Evolutionary conservation across 2,888 invertebrate species (phyloP), one percentile per base, ranked within the genome.

Genomic region (Thereva unica): DNA sequence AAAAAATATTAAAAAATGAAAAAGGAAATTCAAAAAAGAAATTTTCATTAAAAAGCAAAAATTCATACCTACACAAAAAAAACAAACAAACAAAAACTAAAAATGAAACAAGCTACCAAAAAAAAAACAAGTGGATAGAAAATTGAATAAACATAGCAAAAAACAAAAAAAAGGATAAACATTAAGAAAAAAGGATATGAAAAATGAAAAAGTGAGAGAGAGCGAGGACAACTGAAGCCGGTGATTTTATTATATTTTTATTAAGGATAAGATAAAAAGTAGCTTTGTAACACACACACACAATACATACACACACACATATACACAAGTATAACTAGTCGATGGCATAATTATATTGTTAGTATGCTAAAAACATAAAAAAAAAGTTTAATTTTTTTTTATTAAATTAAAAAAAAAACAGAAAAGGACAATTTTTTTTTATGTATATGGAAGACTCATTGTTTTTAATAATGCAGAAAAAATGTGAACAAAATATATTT

Each of bases 401-500:
- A 35, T 34, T 45, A 35, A 45, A 47, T 47, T n/a, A 10, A n/a
- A 10, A 34, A 8, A 47, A n/a, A 47, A 10, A 7, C 7, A 38
- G 10, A 34, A 47, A 47, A 44, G 59, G 38, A 59, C 23, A 8
- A 10, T 35, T 41, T 59, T 35, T 41, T 59, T 37, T 37, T 59
- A 8, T 47, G 45, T 38, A 49, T 23, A 23, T 23, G 23, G 23
- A 23, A 23, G 23, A 23, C 23, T 23, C 23, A 23, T 23, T 23
- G 23, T 23, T 9, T 45, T n/a, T n/a, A n/a, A 45, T n/a, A 9
- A 7, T 45, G 45, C 10, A 6, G 45, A 10, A 45, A 10, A 45
- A n/a, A 2, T 8, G 45, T 45, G 45, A 9, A 45, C n/a, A 45
- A 9, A 10, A 7, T 5, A 9, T 76, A 76, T 76, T 77, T 75